Percentiles rank a stretch among this genome's conserved stretches.
Evolutionary conservation across 2,888 invertebrate genomes (phyloP).

Genomic region (Chesias legatella): DNA sequence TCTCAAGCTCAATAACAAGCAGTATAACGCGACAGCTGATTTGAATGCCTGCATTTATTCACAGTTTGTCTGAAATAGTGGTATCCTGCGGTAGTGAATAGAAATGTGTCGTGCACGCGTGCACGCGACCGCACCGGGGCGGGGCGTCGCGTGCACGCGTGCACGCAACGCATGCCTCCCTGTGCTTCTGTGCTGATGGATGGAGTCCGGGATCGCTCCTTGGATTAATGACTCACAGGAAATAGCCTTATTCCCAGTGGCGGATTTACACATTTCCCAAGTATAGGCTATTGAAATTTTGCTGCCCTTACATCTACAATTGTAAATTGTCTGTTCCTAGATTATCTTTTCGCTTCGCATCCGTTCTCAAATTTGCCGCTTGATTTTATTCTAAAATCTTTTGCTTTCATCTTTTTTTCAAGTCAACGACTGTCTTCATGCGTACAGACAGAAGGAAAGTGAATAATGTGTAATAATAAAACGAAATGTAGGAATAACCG

Average conservation of each 20-base stretch:
- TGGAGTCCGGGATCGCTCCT: slow-evolving; percentile 9
- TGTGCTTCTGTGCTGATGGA: slow-evolving; percentile 11
- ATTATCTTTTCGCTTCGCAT: neutral
- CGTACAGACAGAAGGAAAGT: slow-evolving; percentile 8
- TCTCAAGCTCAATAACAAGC: too few relatives aligned
- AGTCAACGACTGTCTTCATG: too few relatives aligned
- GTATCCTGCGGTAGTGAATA: neutral
- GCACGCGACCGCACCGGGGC: slow-evolving; percentile 9
- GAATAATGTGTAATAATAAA: slow-evolving; percentile 2
- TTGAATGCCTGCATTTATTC: too few relatives aligned
- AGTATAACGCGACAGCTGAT: too few relatives aligned
- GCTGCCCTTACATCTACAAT: too few relatives aligned
- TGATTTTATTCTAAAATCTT: too few relatives aligned
- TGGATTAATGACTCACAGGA: slow-evolving; percentile 10
- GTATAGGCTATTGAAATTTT: too few relatives aligned
- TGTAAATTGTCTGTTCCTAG: neutral
- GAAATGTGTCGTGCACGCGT: slow-evolving; percentile 15
- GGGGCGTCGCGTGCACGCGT: slow-evolving; percentile 10
- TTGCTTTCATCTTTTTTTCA: too few relatives aligned
- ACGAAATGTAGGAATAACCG: neutral
- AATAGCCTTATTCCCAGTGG: slow-evolving; percentile 7
- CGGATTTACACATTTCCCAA: too few relatives aligned
- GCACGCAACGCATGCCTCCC: slow-evolving; percentile 18
- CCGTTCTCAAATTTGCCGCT: too few relatives aligned
- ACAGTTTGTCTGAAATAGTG: too few relatives aligned